Conservation (phyloP, 2,797 vertebrate species). For the Fundulus diaphanus region DNA sequence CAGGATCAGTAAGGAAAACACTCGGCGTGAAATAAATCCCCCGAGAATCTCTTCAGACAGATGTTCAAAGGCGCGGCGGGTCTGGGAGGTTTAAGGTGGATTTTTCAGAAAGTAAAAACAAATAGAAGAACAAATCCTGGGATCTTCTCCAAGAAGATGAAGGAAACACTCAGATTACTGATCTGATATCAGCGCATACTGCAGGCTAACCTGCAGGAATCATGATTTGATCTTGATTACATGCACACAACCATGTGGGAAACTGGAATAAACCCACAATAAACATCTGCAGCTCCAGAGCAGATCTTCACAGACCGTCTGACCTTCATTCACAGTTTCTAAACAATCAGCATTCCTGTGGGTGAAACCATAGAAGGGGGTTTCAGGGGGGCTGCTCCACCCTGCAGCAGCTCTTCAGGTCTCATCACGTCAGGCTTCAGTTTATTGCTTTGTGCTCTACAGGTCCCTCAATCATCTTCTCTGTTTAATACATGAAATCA, state of each 20-base stretch:
- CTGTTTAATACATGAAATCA: no score
- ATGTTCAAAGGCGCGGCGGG: not conserved
- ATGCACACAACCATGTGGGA: not conserved
- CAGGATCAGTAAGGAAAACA: not conserved
- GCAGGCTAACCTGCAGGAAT: no score
- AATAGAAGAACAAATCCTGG: not conserved
- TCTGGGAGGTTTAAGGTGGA: not conserved
- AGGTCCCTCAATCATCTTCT: no score
- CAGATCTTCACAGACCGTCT: not conserved
- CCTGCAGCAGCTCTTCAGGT: not conserved
- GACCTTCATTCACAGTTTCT: not conserved
- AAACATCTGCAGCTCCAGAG: not conserved
- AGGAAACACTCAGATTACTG: not conserved
- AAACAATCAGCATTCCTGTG: not conserved
- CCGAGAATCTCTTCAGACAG: not conserved
- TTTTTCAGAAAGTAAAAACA: not conserved
- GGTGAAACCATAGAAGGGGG: not conserved
- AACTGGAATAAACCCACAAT: not conserved
- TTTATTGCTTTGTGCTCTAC: not conserved
- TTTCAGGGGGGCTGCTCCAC: not conserved
- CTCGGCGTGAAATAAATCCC: not conserved
- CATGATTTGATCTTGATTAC: not conserved
- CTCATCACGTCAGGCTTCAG: not conserved
- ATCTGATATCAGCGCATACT: not conserved
- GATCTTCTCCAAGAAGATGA: not conserved